Conservation (phyloP, 2,797 vertebrate genomes). For the Glyptemys insculpta region DNA sequence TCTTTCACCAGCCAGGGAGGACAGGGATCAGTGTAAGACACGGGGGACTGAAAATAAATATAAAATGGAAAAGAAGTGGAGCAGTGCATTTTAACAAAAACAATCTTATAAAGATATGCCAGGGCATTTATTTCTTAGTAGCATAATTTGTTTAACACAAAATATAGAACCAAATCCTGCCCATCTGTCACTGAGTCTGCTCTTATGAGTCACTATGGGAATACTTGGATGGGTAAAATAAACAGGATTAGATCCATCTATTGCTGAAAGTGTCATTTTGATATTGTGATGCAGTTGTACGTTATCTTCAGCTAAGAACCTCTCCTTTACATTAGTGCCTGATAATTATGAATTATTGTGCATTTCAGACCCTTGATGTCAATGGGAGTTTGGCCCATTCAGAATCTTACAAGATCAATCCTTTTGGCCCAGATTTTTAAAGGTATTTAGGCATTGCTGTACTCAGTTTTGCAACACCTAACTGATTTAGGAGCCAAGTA, state of each 20-base stretch:
- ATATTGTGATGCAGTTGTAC: neutral
- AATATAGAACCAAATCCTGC: neutral
- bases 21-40: neutral
- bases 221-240: neutral
- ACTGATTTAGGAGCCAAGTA: no score
- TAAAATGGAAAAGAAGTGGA: neutral
- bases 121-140: neutral
- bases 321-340: constrained; percentile 26
- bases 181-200: neutral
- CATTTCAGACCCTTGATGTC: constrained; percentile 50
- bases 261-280: neutral
- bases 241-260: neutral
- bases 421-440: neutral
- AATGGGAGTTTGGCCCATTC: constrained; percentile 9
- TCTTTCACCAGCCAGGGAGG: neutral
- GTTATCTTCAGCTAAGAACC: constrained; percentile 42
- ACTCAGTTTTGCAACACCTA: no score
- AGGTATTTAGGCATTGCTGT: no score
- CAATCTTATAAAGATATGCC: neutral
- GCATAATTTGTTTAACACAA: neutral
- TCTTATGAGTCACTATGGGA: neutral
- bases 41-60: accelerated
- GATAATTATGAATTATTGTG: constrained; percentile 46
- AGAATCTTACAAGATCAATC: constrained; percentile 26
- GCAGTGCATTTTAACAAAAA: accelerated